Conservation (phyloP, 37 sponge, comb jelly and placozoan genomes). For the Diacarnus erythraeanus region DNA sequence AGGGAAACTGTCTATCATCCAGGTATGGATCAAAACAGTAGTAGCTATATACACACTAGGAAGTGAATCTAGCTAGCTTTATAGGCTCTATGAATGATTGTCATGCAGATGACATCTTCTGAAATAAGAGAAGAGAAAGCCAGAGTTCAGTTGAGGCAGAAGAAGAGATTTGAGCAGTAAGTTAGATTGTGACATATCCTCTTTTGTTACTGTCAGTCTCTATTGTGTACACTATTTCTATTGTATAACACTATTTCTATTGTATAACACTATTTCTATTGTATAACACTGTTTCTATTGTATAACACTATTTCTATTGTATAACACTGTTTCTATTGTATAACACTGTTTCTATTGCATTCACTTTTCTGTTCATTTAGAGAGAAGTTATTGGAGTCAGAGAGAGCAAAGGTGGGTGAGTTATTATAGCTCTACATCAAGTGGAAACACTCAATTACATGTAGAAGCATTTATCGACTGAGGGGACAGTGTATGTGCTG, state of each 20-base stretch:
- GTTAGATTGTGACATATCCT: conserved; percentile 9
- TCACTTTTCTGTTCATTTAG: conserved; percentile 10
- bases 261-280: too few species aligned
- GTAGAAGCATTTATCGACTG: too few species aligned
- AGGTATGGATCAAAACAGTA: conserved; percentile 36
- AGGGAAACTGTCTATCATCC: conserved; percentile 71
- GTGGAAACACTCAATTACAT: too few species aligned
- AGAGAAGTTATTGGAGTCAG: conserved; percentile 36
- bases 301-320: too few species aligned
- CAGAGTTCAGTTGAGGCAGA: conserved; percentile 15
- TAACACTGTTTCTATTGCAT: background rate
- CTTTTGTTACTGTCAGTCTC: too few species aligned
- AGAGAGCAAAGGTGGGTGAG: conserved; percentile 35
- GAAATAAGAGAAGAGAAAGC: conserved; percentile 70
- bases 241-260: too few species aligned
- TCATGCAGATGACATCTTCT: conserved; percentile 62
- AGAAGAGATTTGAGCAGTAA: conserved; percentile 32
- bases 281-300: too few species aligned
- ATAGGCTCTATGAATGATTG: too few species aligned
- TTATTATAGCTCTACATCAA: background rate
- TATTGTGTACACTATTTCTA: too few species aligned
- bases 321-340: too few species aligned
- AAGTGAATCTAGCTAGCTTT: too few species aligned
- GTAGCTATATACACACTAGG: too few species aligned
- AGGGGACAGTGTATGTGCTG: conserved; percentile 5